Conservation (phyloP, 1,140 invertebrate species). For the Chrysomallon squamiferum region DNA sequence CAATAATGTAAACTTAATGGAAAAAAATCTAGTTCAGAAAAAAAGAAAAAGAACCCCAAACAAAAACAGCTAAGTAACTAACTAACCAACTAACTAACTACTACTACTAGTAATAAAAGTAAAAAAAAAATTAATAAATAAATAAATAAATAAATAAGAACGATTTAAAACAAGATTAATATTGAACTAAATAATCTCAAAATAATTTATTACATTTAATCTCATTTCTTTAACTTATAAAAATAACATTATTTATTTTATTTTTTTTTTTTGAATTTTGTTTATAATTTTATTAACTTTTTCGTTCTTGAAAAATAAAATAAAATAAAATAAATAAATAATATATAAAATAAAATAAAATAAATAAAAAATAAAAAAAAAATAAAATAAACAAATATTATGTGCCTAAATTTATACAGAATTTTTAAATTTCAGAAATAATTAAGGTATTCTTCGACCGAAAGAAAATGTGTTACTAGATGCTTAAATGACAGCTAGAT, state of each 20-base stretch:
- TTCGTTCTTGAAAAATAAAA: not conserved
- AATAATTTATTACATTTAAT: not conserved
- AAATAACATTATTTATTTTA: not conserved
- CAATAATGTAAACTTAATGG: not conserved
- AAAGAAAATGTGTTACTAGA: no score
- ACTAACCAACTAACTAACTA: not conserved
- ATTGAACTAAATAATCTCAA: not conserved
- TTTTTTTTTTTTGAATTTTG: not conserved
- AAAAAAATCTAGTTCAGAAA: not conserved
- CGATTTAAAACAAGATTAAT: not conserved
- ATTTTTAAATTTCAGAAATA: no score
- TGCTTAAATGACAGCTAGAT: no score
- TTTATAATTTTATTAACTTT: not conserved
- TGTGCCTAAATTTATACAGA: no score
- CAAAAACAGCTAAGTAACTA: not conserved
- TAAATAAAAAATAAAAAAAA: no score
- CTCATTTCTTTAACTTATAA: not conserved
- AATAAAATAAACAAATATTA: no score
- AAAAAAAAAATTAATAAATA: not conserved
- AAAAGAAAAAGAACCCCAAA: not conserved
- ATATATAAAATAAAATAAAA: no score
- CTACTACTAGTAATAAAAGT: not conserved
- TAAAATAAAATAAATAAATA: slow-evolving; percentile 3
- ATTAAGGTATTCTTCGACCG: no score
- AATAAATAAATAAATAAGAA: not conserved